Evolutionary conservation across 1,140 invertebrate species (phyloP), one percentile per base, ranked within the genome.

Genomic region (Triops longicaudatus): DNA sequence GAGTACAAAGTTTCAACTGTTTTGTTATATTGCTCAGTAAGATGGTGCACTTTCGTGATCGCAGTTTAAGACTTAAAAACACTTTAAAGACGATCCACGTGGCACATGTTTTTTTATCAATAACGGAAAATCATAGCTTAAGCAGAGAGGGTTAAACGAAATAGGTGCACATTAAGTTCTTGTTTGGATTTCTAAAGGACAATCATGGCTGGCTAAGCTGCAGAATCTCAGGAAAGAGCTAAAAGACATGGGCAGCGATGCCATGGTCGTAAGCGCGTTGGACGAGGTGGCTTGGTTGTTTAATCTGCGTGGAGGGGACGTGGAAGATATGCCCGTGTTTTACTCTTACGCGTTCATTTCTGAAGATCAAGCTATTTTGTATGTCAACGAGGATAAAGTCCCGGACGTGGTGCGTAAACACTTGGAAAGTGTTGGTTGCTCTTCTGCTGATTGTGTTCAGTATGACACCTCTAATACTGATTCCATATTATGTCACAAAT

Each of bases 211-310:
- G 72, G 87, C 89, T 9, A 96, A 96, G 84, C 85, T 96, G 0
- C 82, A 83, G 17, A 85, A 88, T 43, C 85, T 95, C 1, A 84
- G 93, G 9, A 82, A 86, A 37, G 87, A 91, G 79, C 86, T 97
- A 81, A 85, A 87, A 28, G 83, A 88, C 0, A 82, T 88, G 37
- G 87, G 87, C 6, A 91, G 89, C 3, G 91, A 94, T 81, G 90
- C 92, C 0, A 88, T 97, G 83, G 87, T 98, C 10, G 86, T 98
- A 1, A 96, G 95, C 0, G 91, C 94, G 1, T 83, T 98, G 43
- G 95, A 97, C 81, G 95, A 98, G 84, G 92, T 97, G 22, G 94
- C 95, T 1, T 98, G 96, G 93, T 84, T 98, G 6, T 87, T 99
- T 22, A 99, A 99, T 83, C 89, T 99, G n/a, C 88, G 98, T 9